Conservation (phyloP, 2,888 invertebrate genomes). For the Clivina fossor region DNA sequence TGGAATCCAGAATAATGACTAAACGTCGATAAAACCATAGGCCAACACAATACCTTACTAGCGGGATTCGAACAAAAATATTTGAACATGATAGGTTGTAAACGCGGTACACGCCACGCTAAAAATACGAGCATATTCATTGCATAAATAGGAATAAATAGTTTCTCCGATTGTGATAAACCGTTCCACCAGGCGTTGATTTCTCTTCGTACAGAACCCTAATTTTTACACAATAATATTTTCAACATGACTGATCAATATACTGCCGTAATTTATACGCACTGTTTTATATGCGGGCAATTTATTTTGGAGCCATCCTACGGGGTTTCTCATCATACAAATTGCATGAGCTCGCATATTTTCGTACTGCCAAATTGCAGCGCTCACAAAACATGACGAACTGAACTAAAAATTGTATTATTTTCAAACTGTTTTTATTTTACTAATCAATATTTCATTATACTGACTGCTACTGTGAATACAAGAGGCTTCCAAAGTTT, state of each 20-base stretch:
- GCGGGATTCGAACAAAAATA: constrained; percentile 85
- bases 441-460: no score
- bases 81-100: constrained; percentile 74
- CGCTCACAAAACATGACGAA: constrained; percentile 69
- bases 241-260: neutral
- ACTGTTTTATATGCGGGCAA: constrained; percentile 28
- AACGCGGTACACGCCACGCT: constrained; percentile 75
- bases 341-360: constrained; percentile 60
- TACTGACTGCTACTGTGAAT: constrained; percentile 66
- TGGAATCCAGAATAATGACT: constrained; percentile 89
- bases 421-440: neutral
- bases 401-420: constrained; percentile 47
- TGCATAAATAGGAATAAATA: constrained; percentile 78
- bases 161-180: constrained; percentile 71
- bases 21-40: constrained; percentile 93
- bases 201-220: constrained; percentile 50
- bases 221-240: constrained; percentile 7
- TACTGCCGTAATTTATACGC: neutral
- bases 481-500: constrained; percentile 63
- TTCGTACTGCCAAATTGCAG: constrained; percentile 90
- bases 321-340: constrained; percentile 56
- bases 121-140: constrained; percentile 78
- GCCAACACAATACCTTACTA: constrained; percentile 73
- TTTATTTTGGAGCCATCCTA: constrained; percentile 56
- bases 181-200: constrained; percentile 70